Conservation (phyloP, 1,140 invertebrate genomes). For the Argopecten irradians region DNA sequence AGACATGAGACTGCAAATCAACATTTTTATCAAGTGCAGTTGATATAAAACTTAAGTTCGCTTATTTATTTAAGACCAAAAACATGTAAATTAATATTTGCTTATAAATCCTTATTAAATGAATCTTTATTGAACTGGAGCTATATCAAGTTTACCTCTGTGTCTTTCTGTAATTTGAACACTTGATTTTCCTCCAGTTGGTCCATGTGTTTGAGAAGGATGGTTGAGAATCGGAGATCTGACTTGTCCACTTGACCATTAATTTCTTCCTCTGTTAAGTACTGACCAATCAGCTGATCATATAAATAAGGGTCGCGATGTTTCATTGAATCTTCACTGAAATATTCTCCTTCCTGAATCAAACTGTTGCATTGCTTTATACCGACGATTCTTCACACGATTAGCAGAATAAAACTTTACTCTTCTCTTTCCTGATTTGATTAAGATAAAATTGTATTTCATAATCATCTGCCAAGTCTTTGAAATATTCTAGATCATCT, state of each 20-base stretch:
- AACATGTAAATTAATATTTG: not conserved
- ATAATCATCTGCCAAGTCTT: slow-evolving; percentile 77
- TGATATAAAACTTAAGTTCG: not conserved
- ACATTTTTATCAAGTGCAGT: not conserved
- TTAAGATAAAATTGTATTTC: slow-evolving; percentile 81
- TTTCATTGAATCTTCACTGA: slow-evolving; percentile 95
- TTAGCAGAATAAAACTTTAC: slow-evolving; percentile 74
- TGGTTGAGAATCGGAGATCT: slow-evolving; percentile 74
- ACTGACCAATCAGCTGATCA: slow-evolving; percentile 91
- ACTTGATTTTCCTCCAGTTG: slow-evolving; percentile 81
- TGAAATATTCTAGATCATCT: slow-evolving; percentile 85
- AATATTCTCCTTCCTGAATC: slow-evolving; percentile 86
- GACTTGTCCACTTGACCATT: slow-evolving; percentile 77
- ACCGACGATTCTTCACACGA: slow-evolving; percentile 88
- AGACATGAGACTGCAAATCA: too few species aligned
- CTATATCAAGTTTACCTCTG: slow-evolving; percentile 76
- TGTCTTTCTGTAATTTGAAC: slow-evolving; percentile 82
- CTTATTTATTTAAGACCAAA: not conserved
- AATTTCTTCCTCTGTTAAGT: slow-evolving; percentile 85
- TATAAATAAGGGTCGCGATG: slow-evolving; percentile 91
- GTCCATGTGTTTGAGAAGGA: slow-evolving; percentile 78
- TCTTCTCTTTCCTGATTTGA: slow-evolving; percentile 77
- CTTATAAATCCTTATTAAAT: not conserved
- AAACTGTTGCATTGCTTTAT: slow-evolving; percentile 88
- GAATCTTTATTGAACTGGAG: not conserved